Evolutionary conservation across 2,113 vertebrate genomes (phyloP).

Genomic region (Nannospalax galili): DNA sequence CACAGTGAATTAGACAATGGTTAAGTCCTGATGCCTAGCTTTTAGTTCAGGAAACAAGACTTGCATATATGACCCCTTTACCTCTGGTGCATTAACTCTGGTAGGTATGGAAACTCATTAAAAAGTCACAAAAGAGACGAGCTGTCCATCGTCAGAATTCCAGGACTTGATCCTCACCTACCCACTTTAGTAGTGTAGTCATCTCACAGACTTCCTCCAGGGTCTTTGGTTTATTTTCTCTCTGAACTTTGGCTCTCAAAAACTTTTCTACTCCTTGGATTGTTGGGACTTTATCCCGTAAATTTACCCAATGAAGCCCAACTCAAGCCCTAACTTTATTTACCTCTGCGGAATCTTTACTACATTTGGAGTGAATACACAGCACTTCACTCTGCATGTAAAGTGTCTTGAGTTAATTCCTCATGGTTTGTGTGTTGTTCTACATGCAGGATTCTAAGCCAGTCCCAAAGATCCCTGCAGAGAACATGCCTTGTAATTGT

Average conservation of each 20-base stretch:
- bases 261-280: too few relatives aligned
- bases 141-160: not conserved
- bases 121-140: not conserved
- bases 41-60: not conserved
- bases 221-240: not conserved
- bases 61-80: not conserved
- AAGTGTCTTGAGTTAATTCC: not conserved
- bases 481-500: too few relatives aligned
- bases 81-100: not conserved
- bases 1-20: rapidly evolving
- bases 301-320: not conserved
- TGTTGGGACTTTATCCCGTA: too few relatives aligned
- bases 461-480: not conserved
- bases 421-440: not conserved
- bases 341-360: not conserved
- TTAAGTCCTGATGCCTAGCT: not conserved
- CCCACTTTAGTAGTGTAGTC: not conserved
- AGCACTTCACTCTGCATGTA: not conserved
- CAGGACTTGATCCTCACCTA: not conserved
- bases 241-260: not conserved
- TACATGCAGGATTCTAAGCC: not conserved
- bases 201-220: not conserved
- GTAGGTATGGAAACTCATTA: not conserved
- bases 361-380: not conserved
- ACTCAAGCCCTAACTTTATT: not conserved